These are phyloP conservation scores for Tachysurus fulvidraco DNA, from an alignment of 2,113 vertebrate genomes.

Conservation along the genomic window DNA sequence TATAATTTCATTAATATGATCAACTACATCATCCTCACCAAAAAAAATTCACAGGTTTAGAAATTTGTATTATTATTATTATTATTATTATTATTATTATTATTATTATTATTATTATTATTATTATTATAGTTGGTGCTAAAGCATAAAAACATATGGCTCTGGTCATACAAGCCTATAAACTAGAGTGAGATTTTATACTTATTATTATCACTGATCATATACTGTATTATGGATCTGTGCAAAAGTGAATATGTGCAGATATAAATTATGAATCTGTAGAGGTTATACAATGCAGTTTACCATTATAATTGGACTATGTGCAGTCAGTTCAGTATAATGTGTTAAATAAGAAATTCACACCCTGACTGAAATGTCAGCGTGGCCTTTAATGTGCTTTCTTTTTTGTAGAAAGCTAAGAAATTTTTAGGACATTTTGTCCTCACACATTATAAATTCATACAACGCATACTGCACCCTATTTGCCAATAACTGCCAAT, in stretches of 20 bases:
- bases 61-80: neutral
- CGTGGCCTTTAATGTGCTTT: constrained; percentile 3
- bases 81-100: constrained; percentile 53
- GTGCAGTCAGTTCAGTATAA: constrained; percentile 19
- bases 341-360: constrained; percentile 9
- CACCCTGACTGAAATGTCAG: constrained; percentile 11
- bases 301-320: constrained; percentile 15
- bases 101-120: constrained; percentile 63
- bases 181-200: constrained; percentile 44
- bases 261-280: constrained; percentile 44
- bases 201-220: constrained; percentile 28
- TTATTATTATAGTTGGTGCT: constrained; percentile 62
- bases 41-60: neutral
- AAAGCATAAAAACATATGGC: constrained; percentile 25
- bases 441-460: neutral
- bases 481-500: neutral
- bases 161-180: constrained; percentile 11
- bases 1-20: neutral
- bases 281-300: constrained; percentile 37
- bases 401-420: constrained; percentile 34
- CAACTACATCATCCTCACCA: neutral
- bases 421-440: constrained; percentile 34
- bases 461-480: neutral
- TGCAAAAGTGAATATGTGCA: constrained; percentile 43
- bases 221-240: constrained; percentile 34